Percentiles rank a stretch among this genome's conserved stretches.
Evolutionary conservation across 2,113 vertebrate genomes (phyloP).

Genomic region (Fregetta grallaria): DNA sequence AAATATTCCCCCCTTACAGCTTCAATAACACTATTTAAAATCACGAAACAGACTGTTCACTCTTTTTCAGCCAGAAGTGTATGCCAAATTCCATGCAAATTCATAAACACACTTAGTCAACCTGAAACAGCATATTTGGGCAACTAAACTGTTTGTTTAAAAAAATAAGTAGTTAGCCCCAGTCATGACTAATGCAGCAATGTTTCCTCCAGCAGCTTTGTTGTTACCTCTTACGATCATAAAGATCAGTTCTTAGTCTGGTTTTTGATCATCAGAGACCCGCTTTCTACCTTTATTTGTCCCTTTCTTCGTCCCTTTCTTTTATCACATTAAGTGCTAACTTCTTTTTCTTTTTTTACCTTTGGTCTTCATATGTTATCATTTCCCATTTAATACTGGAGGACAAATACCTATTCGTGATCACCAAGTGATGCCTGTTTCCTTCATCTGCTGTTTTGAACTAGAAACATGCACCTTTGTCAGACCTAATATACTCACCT

Average conservation of each 20-base stretch:
- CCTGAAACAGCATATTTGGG: background rate
- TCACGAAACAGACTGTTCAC: background rate
- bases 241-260: background rate
- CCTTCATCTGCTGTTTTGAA: background rate
- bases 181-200: background rate
- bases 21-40: background rate
- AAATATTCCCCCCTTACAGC: rapidly evolving
- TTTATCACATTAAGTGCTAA: background rate
- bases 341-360: background rate
- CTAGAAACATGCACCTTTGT: background rate
- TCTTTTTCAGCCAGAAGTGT: background rate
- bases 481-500: background rate
- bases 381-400: background rate
- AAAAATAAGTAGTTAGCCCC: background rate
- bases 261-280: background rate
- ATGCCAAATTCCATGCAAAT: background rate
- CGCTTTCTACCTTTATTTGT: background rate
- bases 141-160: background rate
- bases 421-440: background rate
- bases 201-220: background rate
- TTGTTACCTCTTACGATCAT: background rate
- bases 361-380: background rate
- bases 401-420: background rate
- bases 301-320: background rate
- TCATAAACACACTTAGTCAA: background rate